Evolutionary conservation across 2,888 invertebrate genomes (phyloP), one percentile per base, ranked within the genome.

Genomic region (Cephus pulcher): DNA sequence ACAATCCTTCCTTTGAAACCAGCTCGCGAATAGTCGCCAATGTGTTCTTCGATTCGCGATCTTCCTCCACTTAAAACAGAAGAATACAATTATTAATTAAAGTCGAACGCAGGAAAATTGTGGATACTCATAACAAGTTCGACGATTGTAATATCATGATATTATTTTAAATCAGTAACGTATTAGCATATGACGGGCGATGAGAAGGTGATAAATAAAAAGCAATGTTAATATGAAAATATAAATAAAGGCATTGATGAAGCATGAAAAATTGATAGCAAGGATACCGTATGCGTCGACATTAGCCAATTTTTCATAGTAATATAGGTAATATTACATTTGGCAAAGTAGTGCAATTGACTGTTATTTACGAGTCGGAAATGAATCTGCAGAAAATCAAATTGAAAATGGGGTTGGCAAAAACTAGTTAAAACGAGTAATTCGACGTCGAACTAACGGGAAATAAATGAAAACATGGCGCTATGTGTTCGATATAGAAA

Each of bases 61-160:
- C 93, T 85, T 95, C 95, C 91, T 96, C 96, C 92, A 96, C 96
- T 96, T 91, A 32, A 93, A 92, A 80, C 73, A 91, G 83, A 80
- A 87, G 77, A 78, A 76, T 23, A 9, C 2, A 56, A 56, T 56
- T 56, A 15, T 56, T 23, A 23, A 56, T 56, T 56, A 56, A 56
- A 56, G 9, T 56, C 23, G 23, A 56, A 56, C 9, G 2, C 9
- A 56, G 56, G 23, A 2, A 56, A 56, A 56, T 56, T 56, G 40
- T 9, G 1, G 15, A 40, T 15, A 40, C 4, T 15, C 15, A 40
- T 40, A 40, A 40, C 6, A 23, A 6, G 23, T 4, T 40, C 1
- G 15, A 23, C 23, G 15, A 40, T 40, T 40, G 6, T 40, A 40
- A 40, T 40, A 40, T 15, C 40, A 40, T 40, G 23, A 40, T 15